Conservation (phyloP, 2,888 invertebrate genomes). For the Trichogramma dendrolimi region DNA sequence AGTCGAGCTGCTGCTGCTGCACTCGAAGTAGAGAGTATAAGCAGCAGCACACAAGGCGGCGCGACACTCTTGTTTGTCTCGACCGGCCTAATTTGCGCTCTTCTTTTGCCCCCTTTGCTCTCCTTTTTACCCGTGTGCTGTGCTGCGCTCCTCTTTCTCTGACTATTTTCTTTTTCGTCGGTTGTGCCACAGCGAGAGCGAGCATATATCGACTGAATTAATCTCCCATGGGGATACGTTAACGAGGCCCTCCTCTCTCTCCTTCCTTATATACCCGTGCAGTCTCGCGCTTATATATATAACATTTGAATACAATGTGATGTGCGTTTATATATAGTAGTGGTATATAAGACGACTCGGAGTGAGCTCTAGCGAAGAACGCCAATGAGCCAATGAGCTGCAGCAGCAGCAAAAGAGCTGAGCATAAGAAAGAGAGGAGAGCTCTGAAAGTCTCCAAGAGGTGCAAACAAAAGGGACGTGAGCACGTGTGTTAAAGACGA, state of each 20-base stretch:
- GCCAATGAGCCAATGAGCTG: too few relatives aligned
- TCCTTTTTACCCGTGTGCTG: not conserved
- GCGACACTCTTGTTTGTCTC: slow-evolving; percentile 7
- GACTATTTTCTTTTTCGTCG: slow-evolving; percentile 1
- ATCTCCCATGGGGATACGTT: too few relatives aligned
- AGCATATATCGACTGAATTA: too few relatives aligned
- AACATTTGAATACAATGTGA: slow-evolving; percentile 49
- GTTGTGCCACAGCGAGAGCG: slow-evolving; percentile 12
- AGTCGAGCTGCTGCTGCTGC: not conserved
- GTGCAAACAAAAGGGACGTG: slow-evolving; percentile 44
- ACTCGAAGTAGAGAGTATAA: too few relatives aligned
- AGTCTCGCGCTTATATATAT: too few relatives aligned
- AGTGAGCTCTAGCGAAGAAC: slow-evolving; percentile 10
- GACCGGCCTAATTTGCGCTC: slow-evolving; percentile 1
- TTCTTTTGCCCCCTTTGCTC: slow-evolving; percentile 11
- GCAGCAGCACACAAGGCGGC: too few relatives aligned
- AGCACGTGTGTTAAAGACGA: slow-evolving; percentile 35
- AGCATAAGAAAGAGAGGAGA: too few relatives aligned
- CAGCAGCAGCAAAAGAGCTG: too few relatives aligned
- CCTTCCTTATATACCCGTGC: slow-evolving; percentile 1
- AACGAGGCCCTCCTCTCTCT: too few relatives aligned
- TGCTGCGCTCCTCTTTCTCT: not conserved
- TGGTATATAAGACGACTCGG: slow-evolving; percentile 40
- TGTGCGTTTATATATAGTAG: slow-evolving; percentile 42
- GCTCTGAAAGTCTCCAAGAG: slow-evolving; percentile 30